A percentile compares a stretch with the other conserved stretches of the same genome.
These are phyloP conservation scores for Lophius americanus DNA, from an alignment of 2,797 vertebrate genomes.

Conservation along the genomic window DNA sequence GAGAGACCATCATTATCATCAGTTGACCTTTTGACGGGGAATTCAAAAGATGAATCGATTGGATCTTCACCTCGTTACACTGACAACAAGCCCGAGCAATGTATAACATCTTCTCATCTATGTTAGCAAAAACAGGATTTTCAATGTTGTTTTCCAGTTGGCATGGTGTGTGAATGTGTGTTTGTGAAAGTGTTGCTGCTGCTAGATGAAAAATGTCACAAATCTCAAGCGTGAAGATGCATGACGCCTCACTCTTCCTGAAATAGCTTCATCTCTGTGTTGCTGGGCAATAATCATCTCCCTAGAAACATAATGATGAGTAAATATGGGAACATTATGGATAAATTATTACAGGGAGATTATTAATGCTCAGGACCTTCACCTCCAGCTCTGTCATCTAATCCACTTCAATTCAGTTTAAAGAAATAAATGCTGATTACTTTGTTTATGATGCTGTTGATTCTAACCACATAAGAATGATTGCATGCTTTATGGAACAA, in stretches of 20 bases:
- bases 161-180: not conserved
- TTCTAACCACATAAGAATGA: not conserved
- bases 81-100: too few relatives aligned
- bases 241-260: constrained; percentile 45
- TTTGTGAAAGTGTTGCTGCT: constrained; percentile 7
- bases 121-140: too few relatives aligned
- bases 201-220: constrained; percentile 54
- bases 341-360: not conserved
- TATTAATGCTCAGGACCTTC: not conserved
- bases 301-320: constrained; percentile 35
- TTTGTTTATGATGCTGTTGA: too few relatives aligned
- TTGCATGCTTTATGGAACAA: too few relatives aligned
- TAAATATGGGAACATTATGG: constrained; percentile 6
- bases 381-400: not conserved
- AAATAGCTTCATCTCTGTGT: constrained; percentile 72
- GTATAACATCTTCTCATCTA: too few relatives aligned
- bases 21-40: too few relatives aligned
- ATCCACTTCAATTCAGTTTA: not conserved
- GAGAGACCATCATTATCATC: too few relatives aligned
- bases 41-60: too few relatives aligned
- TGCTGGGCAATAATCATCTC: constrained; percentile 69
- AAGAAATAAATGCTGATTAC: not conserved
- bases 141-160: too few relatives aligned
- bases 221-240: constrained; percentile 60
- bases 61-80: too few relatives aligned